Base-by-base conservation (phyloP, 2,797 vertebrate species). In the Eulemur rubriventer region DNA sequence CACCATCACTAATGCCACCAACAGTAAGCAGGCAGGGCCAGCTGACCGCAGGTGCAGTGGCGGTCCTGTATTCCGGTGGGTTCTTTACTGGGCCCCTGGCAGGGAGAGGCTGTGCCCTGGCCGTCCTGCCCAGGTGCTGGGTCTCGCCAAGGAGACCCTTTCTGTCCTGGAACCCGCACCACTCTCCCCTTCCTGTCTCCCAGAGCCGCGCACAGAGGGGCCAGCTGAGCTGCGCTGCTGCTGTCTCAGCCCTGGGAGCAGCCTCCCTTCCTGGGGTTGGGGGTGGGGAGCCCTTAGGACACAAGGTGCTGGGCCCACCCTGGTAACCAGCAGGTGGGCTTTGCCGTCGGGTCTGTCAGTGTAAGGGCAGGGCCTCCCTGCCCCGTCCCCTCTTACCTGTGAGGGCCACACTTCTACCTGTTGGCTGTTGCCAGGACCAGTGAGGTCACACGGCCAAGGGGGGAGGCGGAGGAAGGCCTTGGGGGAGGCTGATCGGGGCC, bases 51-150 rank as follows among this genome's bases (percentile, higher is more conserved):
- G 38, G 24, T 11, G 13, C 22, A 4, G 16, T 1, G n/a, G 33
- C 28, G 10, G 1, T 3, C 17, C 12, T 12, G 0, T 4, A 0
- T 33, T 16, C n/a, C 41, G 0, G 7, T 6, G 38, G 38, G 0
- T 17, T 69, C 65, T 30, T 9, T n/a, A 5, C 28, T 12, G 33
- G 61, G 24, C 30, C 8, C 5, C 43, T 16, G 12, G n/a, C 3
- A 16, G n/a, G 8, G 38, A 7, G 7, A 57, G n/a, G 75, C 59
- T 80, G 22, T 76, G 26, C 26, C 30, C 41, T 30, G 35, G 14
- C 59, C 1, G 4, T 43, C 14, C 35, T 2, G 1, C 26, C 59
- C 41, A 9, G 67, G 75, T 4, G 24, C 12, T 6, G 22, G 63
- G 28, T 46, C 46, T 63, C 61, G 7, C 6, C 1, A 7, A 75